A percentile compares a stretch with the other conserved stretches of the same genome.
These are phyloP conservation scores for Whitmania pigra DNA, from an alignment of 1,140 invertebrate genomes.

Conservation along the genomic window DNA sequence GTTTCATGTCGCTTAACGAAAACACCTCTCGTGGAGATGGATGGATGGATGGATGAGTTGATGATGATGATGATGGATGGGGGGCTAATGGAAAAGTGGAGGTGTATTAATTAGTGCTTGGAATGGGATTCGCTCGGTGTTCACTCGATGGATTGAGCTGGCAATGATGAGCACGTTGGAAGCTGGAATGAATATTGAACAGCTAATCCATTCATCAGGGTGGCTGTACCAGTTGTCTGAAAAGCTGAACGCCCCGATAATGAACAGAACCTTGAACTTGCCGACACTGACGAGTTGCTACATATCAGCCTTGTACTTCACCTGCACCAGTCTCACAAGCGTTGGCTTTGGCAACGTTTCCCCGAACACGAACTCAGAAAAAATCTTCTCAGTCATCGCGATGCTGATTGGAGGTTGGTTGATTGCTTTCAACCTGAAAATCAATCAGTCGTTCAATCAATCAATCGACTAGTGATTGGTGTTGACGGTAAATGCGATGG, in stretches of 20 bases:
- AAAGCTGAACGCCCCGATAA: conserved; percentile 31
- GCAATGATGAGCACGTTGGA: no score
- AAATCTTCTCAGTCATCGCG: conserved; percentile 76
- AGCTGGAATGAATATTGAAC: no score
- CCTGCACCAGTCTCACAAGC: conserved; percentile 83
- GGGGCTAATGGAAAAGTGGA: no score
- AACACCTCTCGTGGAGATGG: neutral
- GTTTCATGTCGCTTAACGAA: neutral
- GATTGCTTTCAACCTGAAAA: neutral
- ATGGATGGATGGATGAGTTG: no score
- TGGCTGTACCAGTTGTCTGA: conserved; percentile 39
- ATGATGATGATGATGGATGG: no score
- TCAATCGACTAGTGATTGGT: neutral
- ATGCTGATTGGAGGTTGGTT: conserved; percentile 84
- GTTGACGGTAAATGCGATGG: neutral
- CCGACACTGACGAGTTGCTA: conserved; percentile 50
- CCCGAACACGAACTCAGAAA: conserved; percentile 82
- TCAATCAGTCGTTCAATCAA: conserved; percentile 3
- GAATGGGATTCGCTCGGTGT: no score
- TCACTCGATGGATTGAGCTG: no score
- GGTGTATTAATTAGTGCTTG: no score
- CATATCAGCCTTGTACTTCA: conserved; percentile 87
- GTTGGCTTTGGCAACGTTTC: conserved; percentile 94
- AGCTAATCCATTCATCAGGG: conserved; percentile 26
- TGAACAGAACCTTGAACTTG: conserved; percentile 29